These are phyloP conservation scores for Chymomyza costata DNA, from an alignment of 1,140 invertebrate species.

Conservation along the genomic window DNA sequence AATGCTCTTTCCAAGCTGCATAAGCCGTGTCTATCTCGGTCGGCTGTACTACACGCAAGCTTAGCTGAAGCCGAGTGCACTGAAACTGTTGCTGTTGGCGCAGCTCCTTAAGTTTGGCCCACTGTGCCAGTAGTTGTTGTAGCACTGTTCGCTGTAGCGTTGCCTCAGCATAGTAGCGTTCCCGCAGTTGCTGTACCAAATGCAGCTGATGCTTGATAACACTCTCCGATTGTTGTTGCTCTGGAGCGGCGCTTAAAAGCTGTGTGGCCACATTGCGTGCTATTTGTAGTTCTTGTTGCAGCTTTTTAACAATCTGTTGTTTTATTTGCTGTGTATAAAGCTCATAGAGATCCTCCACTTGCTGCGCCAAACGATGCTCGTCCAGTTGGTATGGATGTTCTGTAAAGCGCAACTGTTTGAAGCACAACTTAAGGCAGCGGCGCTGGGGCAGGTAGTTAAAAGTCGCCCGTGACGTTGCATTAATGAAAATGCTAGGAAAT, in stretches of 20 bases:
- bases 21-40: constrained; percentile 27
- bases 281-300: constrained; percentile 64
- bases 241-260: constrained; percentile 29
- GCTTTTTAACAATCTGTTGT: constrained; percentile 45
- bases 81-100: constrained; percentile 64
- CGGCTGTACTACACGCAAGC: constrained; percentile 58
- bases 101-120: constrained; percentile 74
- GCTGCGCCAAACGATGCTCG: constrained; percentile 74
- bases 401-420: constrained; percentile 72
- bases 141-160: constrained; percentile 54
- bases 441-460: constrained; percentile 48
- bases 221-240: constrained; percentile 5
- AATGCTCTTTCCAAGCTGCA: constrained; percentile 48
- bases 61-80: constrained; percentile 68
- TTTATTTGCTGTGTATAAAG: constrained; percentile 52
- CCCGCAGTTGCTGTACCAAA: constrained; percentile 62
- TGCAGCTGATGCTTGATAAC: constrained; percentile 40
- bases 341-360: constrained; percentile 67
- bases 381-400: constrained; percentile 72
- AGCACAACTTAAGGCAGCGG: constrained; percentile 66
- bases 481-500: constrained; percentile 55
- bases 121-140: constrained; percentile 62
- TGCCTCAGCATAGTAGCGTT: constrained; percentile 66
- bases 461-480: constrained; percentile 20
- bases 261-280: constrained; percentile 58